Percentiles rank a stretch among this genome's conserved stretches.
Evolutionary conservation across 2,797 vertebrate species (phyloP).

Genomic region (Calcarius lapponicus): DNA sequence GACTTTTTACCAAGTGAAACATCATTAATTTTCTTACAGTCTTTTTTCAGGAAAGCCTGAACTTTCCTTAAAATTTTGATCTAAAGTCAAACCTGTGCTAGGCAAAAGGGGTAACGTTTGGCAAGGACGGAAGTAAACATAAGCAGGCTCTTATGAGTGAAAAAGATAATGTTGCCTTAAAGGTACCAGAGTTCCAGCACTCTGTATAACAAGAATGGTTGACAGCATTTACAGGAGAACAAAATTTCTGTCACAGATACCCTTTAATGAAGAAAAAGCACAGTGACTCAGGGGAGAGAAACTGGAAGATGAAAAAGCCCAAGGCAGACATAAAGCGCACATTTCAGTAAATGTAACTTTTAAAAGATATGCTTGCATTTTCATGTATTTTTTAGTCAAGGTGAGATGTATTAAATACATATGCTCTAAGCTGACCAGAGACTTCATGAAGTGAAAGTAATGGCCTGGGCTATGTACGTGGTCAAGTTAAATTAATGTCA

Average conservation of each 20-base stretch:
- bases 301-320: background rate
- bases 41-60: background rate
- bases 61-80: background rate
- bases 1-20: background rate
- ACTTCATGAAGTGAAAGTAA: background rate
- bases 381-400: background rate
- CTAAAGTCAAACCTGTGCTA: background rate
- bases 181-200: background rate
- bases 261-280: background rate
- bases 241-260: background rate
- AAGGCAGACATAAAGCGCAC: background rate
- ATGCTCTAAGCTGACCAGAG: background rate
- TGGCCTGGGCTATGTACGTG: background rate
- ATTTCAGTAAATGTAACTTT: background rate
- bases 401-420: background rate
- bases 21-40: background rate
- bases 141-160: background rate
- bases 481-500: background rate
- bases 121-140: background rate
- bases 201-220: background rate
- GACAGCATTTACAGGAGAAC: background rate
- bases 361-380: background rate
- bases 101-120: background rate
- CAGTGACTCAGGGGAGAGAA: background rate
- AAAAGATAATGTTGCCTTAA: background rate